These are phyloP conservation scores for Caenorhabditis imperialis DNA, from an alignment of 2,888 invertebrate species.

Conservation along the genomic window DNA sequence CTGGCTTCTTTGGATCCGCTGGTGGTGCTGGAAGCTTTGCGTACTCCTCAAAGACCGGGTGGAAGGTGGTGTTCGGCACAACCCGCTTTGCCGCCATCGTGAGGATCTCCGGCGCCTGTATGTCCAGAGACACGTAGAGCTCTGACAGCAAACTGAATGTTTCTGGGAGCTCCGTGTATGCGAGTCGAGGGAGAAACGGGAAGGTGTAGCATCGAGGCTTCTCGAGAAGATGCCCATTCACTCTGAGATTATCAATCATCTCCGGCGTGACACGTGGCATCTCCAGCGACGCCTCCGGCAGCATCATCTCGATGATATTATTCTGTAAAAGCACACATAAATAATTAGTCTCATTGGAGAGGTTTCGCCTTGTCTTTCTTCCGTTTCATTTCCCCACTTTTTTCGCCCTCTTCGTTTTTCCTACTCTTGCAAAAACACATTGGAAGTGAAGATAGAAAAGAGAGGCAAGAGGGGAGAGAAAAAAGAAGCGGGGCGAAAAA, in stretches of 20 bases:
- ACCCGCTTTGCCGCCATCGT: conserved; percentile 46
- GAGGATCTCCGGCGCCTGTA: conserved; percentile 77
- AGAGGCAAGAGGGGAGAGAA: too few relatives aligned
- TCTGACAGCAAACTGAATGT: conserved; percentile 71
- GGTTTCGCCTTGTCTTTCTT: conserved; percentile 8
- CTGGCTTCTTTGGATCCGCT: conserved; percentile 34
- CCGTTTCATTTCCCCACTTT: conserved; percentile 17
- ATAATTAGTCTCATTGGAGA: conserved; percentile 31
- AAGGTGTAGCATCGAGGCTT: conserved; percentile 18
- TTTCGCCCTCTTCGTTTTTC: neutral
- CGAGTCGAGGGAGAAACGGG: conserved; percentile 26
- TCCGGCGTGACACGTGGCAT: conserved; percentile 33
- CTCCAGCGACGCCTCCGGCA: conserved; percentile 3
- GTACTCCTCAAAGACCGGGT: conserved; percentile 72
- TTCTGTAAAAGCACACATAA: conserved; percentile 19
- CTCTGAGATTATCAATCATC: conserved; percentile 20
- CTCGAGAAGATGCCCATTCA: conserved; percentile 33
- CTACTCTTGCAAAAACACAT: too few relatives aligned
- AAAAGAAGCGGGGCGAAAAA: too few relatives aligned
- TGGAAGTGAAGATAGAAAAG: too few relatives aligned
- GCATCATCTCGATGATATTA: conserved; percentile 12
- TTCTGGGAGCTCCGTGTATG: conserved; percentile 61
- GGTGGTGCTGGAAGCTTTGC: conserved; percentile 60
- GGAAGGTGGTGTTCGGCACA: conserved; percentile 48
- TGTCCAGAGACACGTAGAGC: conserved; percentile 78